Base-by-base conservation (phyloP, 2,797 vertebrate genomes). In the Rhinichthys osculus region DNA sequence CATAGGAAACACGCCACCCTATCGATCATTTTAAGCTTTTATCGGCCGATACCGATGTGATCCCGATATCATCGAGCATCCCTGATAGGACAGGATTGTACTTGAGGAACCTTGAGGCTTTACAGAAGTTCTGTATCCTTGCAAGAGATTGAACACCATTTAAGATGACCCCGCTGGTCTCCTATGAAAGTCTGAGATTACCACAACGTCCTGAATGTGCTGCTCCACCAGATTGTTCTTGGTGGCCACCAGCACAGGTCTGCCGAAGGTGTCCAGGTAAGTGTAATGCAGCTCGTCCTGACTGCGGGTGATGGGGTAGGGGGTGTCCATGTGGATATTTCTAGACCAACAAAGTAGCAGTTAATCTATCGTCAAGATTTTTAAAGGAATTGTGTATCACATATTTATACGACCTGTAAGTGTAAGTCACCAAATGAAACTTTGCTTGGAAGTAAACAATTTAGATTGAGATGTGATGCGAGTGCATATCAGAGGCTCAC, bases 151-250 rank as follows among this genome's bases (percentile, higher is more conserved):
- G 35, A 62, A 62, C n/a, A 2, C 5, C n/a, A 16, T 30, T 30
- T 30, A 17, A 54, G 23, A 54, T 3, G 66, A 27, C 7, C 27
- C 27, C 8, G 38, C 5, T 47, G 64, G 8, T 9, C 23, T 70
- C 8, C 9, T 40, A 1, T 33, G 19, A 14, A 9, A 72, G 35
- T n/a, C 3, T 66, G 23, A 16, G 71, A 96, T 96, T 90, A 99
- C 98, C 96, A 99, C 98, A 0, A 99, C 94, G 90, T 99, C 98
- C 92, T 99, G 98, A 90, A 99, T 99, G 91, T 99, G 98, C 92
- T 99, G 98, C 89, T 99, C 98, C 87, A 99, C 98, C 91, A 99
- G 92, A 84, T 99, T 99, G 88, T 69, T 96, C 95, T 99, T 99
- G 54, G 96, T 96, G 81, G 97, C 98, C 4, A 99, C 96, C 80